Percentiles rank a stretch among this genome's conserved stretches.
phyloP scores from a whole-genome alignment of 2,113 vertebrate species.

The Penelope pileata region DNA sequence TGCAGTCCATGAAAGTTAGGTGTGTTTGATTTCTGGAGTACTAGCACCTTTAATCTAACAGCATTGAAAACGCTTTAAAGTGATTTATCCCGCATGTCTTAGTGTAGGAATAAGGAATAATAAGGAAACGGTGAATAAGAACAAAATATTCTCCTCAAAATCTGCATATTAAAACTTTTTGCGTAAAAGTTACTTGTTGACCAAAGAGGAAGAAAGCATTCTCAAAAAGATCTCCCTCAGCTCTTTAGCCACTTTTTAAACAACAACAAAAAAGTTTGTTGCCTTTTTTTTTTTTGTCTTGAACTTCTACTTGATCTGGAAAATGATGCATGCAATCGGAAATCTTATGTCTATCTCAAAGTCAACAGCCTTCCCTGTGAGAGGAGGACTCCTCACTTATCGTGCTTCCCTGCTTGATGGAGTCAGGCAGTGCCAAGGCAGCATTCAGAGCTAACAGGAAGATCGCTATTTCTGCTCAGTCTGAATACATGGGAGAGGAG shows the following conservation, averaged over 20 bases:
- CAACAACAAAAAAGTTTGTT: neutral
- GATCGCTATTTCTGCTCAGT: neutral
- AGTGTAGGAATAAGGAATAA: too few relatives aligned
- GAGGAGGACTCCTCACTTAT: neutral
- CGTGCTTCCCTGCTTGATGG: neutral
- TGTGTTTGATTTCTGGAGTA: neutral
- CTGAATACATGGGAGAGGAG: neutral
- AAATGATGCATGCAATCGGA: neutral
- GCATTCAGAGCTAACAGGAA: neutral
- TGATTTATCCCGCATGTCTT: neutral
- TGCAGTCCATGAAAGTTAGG: neutral
- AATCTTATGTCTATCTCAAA: neutral
- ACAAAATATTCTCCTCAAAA: neutral
- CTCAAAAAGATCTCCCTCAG: neutral
- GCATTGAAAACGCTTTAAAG: neutral
- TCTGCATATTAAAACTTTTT: neutral
- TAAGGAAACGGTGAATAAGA: neutral
- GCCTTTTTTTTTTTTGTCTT: neutral
- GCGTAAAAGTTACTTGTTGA: neutral
- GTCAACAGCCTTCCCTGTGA: neutral
- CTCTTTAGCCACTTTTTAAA: neutral
- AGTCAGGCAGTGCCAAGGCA: neutral
- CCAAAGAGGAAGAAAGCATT: neutral
- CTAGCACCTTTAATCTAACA: neutral
- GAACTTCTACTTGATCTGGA: neutral